Evolutionary conservation across 2,797 vertebrate species (phyloP).

Genomic region (Enteromius paludinosus): DNA sequence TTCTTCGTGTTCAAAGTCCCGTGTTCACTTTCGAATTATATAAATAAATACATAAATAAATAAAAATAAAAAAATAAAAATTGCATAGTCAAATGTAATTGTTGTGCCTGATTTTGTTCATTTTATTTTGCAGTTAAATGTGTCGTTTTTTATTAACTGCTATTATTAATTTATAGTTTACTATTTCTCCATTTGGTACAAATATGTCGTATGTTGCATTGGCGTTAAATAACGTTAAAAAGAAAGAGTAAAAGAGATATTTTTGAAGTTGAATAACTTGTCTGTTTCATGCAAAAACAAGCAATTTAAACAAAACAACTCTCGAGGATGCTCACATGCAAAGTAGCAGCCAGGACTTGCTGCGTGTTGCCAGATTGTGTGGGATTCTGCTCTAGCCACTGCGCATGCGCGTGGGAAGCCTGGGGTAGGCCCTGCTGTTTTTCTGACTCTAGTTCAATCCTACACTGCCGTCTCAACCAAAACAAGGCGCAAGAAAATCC

Average conservation of each 20-base stretch:
- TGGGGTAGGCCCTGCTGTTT: conserved; percentile 67
- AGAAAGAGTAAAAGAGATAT: too few relatives aligned
- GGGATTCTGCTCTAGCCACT: conserved; percentile 41
- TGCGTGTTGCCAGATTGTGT: conserved; percentile 56
- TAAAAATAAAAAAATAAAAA: too few relatives aligned
- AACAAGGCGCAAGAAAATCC: conserved; percentile 72
- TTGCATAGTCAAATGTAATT: too few relatives aligned
- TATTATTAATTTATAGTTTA: not conserved
- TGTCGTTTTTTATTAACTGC: not conserved
- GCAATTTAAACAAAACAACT: not conserved
- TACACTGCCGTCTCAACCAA: conserved; percentile 72
- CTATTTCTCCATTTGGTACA: not conserved
- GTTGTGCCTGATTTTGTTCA: not conserved
- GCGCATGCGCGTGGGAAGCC: conserved; percentile 63
- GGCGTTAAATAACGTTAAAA: too few relatives aligned
- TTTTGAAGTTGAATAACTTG: not conserved
- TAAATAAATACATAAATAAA: too few relatives aligned
- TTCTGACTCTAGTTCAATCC: conserved; percentile 68
- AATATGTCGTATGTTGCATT: not conserved
- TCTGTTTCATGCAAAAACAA: not conserved
- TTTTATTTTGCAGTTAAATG: not conserved
- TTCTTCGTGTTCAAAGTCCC: not conserved
- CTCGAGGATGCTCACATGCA: not conserved
- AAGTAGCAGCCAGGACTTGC: not conserved
- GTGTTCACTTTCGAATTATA: not conserved